Evolutionary conservation across 2,797 vertebrate genomes (phyloP), one percentile per base, ranked within the genome.

Genomic region (Huso huso): DNA sequence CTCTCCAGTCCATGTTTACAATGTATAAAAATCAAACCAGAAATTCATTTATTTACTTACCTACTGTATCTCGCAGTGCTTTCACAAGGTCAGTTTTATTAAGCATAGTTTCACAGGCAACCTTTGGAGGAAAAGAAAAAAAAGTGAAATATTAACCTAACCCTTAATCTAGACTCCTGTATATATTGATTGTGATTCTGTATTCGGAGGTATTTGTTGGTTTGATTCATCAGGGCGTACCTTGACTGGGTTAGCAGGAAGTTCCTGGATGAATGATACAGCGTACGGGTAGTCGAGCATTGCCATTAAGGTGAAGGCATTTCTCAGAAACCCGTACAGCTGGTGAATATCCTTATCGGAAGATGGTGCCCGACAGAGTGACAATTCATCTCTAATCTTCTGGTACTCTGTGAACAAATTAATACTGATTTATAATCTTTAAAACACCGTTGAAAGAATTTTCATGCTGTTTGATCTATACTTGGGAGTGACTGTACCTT

Each of bases 261-360:
- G 83, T 65, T 64, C 79, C 10, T 84, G 88, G 76, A 93, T 81
- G 78, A 96, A 95, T 63, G 91, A 80, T 0, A 93, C 94, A 74
- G 85, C 88, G 81, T 97, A 98, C 0, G 96, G 96, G 70, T 98
- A 98, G 76, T 98, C 87, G 82, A 97, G 77, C 95, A 97, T 97
- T 72, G 96, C 92, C 82, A 97, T 86, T 72, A 93, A 66, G 0
- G 93, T 94, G 81, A 98, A 98, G 69, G 93, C 93, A 0, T 96
- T 98, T 63, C 95, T 90, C 67, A 93, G 82, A 66, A 97, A 86
- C 1, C 82, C 89, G 6, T 92, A 90, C 13, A 98, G 88, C 72
- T 96, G 94, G 11, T 81, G 82, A 75, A 97, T 73, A 76, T 95
- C 94, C 61, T 76, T 72, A 7, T 72, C 67, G 10, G 74, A 83